Base-by-base conservation (phyloP, 1,140 invertebrate species). In the Diplogasteroides magnus region DNA sequence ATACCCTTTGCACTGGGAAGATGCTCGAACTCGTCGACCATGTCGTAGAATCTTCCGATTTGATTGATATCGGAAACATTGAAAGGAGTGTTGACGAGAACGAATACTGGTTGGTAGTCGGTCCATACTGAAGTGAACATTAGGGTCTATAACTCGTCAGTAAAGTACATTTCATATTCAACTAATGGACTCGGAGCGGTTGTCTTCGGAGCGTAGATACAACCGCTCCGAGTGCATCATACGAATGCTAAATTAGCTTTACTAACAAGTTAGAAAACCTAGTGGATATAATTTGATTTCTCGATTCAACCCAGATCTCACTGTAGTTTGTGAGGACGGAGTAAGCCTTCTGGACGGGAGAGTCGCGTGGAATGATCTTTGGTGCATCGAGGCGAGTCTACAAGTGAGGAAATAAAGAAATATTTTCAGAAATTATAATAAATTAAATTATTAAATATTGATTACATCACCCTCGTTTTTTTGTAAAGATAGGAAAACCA, bases 81-180 rank as follows among this genome's bases (percentile, higher is more conserved):
- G 14, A 83, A 70, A 19, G 77, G 74, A 11, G 57, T 61, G 56
- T 81, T 79, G 0, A 81, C 69, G 19, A 82, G 56, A 26, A 81
- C 72, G 1, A 78, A 81, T 14, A 83, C 81, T 25, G 79, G 74
- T 23, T 79, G 78, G 63, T 81, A 81, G 31, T 81, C 76, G 25
- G 68, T 55, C 79, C 81, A 81, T 31, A 81, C 79, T 73, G 67
- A 0, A 29, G 60, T 0, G 0, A 48, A 14, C 13, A n/a, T n/a
- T n/a, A n/a, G n/a, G n/a, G n/a, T n/a, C n/a, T n/a, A n/a, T n/a
- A n/a, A n/a, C n/a, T n/a, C n/a, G n/a, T n/a, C n/a, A n/a, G n/a
- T n/a, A n/a, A n/a, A n/a, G n/a, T n/a, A n/a, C n/a, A n/a, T n/a
- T n/a, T n/a, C n/a, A n/a, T n/a, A n/a, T n/a, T n/a, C n/a, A n/a